These are phyloP conservation scores for Carabus problematicus DNA, from an alignment of 2,888 invertebrate genomes.

Conservation along the genomic window DNA sequence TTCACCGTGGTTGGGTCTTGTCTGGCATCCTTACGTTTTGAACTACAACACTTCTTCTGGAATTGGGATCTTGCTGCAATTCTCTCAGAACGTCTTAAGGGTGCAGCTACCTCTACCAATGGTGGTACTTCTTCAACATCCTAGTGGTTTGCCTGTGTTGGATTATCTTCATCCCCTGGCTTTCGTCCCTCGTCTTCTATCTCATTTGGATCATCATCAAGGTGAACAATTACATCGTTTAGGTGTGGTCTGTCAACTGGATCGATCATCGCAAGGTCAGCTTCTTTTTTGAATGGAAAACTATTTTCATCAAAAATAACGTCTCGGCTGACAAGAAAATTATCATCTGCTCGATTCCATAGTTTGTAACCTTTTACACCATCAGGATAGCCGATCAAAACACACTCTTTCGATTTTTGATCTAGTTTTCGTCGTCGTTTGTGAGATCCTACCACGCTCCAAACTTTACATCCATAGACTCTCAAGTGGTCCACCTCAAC, in stretches of 20 bases:
- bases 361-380: constrained; percentile 17
- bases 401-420: constrained; percentile 2
- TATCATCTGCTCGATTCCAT: constrained; percentile 1
- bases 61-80: background rate
- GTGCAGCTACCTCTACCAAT: background rate
- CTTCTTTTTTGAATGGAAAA: too few relatives aligned
- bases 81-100: constrained; percentile 10
- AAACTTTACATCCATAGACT: too few relatives aligned
- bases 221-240: constrained; percentile 1
- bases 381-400: constrained; percentile 12
- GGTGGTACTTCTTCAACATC: background rate
- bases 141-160: too few relatives aligned
- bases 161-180: background rate
- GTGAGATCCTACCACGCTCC: too few relatives aligned
- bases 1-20: constrained; percentile 6
- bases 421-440: constrained; percentile 2
- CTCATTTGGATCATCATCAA: background rate
- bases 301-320: constrained; percentile 1
- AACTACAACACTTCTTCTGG: background rate
- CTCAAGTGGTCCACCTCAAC: too few relatives aligned
- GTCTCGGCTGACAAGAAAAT: constrained; percentile 4
- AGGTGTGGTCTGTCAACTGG: constrained; percentile 8
- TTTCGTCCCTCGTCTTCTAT: background rate
- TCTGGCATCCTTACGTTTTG: background rate
- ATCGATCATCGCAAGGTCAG: background rate